Base-by-base conservation (phyloP, 2,888 invertebrate species). In the Arctia plantaginis region DNA sequence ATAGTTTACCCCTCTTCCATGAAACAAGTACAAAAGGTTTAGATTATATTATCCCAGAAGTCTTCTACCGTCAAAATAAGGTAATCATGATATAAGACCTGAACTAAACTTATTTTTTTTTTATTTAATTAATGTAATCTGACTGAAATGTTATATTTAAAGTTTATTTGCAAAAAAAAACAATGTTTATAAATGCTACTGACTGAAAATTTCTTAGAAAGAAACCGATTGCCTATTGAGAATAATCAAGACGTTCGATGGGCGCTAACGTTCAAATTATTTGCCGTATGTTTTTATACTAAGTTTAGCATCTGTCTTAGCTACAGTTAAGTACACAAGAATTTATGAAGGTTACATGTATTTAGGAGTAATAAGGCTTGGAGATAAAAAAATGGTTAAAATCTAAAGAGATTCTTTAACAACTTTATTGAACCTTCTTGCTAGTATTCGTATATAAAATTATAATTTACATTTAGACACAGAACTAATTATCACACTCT, bases 281-380 rank as follows among this genome's bases (percentile, higher is more conserved):
- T 10, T 15, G 8, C 71, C 30, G 76, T 82, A 68, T 76, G 79
- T 84, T 84, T 74, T 13, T 27, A 59, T 66, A 70, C 39, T 39
- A 71, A 76, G 72, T 76, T 77, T 62, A 78, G 66, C 76, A 69
- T 82, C 69, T 67, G 67, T 76, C 80, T 77, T 69, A 76, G 74
- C 73, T 82, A 76, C 62, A 66, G 73, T 76, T 75, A 73, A 79
- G 69, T 74, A 80, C 73, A 59, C 62, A 27, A 18, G 39, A 72
- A 80, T 77, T 76, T 79, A 82, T 76, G 51, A 73, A 76, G 72
- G 74, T 75, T 71, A 71, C 47, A 41, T 73, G 27, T 69, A 75
- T 62, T 70, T 75, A 64, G 66, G 27, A 33, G 23, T 51, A 66
- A 74, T 77, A 73, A 67, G 39, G 51, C 30, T 62, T 62, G 62